Evolutionary conservation across 2,888 invertebrate species (phyloP).

Genomic region (Nomada ferruginata): DNA sequence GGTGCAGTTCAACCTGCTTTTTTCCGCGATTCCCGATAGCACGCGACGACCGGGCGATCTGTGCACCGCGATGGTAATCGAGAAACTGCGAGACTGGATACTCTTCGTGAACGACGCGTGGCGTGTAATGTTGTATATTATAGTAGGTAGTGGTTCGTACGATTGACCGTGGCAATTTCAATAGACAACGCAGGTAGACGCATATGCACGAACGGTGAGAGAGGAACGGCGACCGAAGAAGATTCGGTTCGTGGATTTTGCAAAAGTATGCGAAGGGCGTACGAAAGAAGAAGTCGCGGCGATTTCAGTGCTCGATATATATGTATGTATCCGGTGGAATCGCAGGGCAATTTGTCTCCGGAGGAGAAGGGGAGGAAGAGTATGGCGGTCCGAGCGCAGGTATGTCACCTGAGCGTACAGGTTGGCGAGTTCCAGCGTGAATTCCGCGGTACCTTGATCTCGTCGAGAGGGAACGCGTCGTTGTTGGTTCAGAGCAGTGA

Average conservation of each 20-base stretch:
- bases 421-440: slow-evolving; percentile 53
- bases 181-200: no score
- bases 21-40: slow-evolving; percentile 9
- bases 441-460: slow-evolving; percentile 50
- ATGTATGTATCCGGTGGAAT: neutral
- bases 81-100: neutral
- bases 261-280: neutral
- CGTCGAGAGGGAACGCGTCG: slow-evolving; percentile 1
- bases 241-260: neutral
- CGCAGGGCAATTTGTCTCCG: slow-evolving; percentile 65
- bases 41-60: slow-evolving; percentile 1
- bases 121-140: no score
- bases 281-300: slow-evolving; percentile 12
- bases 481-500: neutral
- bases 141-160: no score
- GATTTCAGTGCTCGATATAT: slow-evolving; percentile 30
- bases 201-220: no score
- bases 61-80: neutral
- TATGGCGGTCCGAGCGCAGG: slow-evolving; percentile 35
- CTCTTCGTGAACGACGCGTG: neutral
- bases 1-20: slow-evolving; percentile 10
- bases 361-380: slow-evolving; percentile 47
- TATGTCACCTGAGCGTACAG: slow-evolving; percentile 53
- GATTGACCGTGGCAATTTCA: no score
- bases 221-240: no score